These are phyloP conservation scores for Ligdia adustata DNA, from an alignment of 2,888 invertebrate species.

Conservation along the genomic window DNA sequence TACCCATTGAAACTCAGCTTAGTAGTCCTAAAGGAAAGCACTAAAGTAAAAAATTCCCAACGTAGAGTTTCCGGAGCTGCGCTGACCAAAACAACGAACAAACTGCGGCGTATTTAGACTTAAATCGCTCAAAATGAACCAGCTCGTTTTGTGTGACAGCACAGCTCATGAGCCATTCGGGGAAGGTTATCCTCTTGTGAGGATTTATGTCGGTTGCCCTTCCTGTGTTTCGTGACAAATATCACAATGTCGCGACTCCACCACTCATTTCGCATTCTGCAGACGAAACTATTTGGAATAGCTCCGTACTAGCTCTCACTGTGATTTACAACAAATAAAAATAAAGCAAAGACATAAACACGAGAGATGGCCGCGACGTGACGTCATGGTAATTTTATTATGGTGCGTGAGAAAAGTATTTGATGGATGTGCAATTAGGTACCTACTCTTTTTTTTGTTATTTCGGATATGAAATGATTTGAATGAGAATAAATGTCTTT, in stretches of 20 bases:
- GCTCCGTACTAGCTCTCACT: conserved; percentile 8
- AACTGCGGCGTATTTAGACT: conserved; percentile 1
- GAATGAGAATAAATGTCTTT: too few relatives aligned
- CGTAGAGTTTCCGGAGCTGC: too few relatives aligned
- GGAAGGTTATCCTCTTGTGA: conserved; percentile 8
- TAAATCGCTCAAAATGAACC: conserved; percentile 8
- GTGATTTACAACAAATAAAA: conserved; percentile 13
- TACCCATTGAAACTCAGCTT: too few relatives aligned
- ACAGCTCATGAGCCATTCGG: conserved; percentile 13
- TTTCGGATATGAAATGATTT: too few relatives aligned
- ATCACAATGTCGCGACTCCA: conserved; percentile 11
- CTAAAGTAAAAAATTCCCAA: too few relatives aligned
- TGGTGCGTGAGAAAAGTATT: background rate
- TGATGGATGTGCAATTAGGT: background rate
- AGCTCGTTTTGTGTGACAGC: conserved; percentile 10
- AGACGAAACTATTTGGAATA: conserved; percentile 15
- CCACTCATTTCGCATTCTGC: conserved; percentile 15
- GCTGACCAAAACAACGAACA: background rate
- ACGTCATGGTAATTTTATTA: conserved; percentile 8
- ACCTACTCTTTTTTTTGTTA: too few relatives aligned
- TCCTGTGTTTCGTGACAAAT: conserved; percentile 13
- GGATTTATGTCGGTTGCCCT: conserved; percentile 15
- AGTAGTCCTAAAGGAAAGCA: too few relatives aligned
- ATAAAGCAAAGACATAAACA: conserved; percentile 7
- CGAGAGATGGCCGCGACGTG: conserved; percentile 1